Conservation (phyloP, 64 coral and sea anemone genomes). For the Exaiptasia diaphana region DNA sequence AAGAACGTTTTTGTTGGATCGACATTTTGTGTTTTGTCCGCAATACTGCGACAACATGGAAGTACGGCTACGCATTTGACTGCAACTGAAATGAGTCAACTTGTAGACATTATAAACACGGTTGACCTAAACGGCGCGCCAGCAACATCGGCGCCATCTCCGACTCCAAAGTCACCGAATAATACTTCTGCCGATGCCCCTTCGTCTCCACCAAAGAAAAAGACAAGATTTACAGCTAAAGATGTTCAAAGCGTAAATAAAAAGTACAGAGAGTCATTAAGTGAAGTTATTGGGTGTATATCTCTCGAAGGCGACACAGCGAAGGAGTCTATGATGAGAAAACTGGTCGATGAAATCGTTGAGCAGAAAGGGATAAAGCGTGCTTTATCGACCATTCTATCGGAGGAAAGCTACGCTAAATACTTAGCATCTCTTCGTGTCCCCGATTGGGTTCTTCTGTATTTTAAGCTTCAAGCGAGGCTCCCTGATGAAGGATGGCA, state of each 20-base stretch:
- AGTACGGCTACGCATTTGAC: neutral
- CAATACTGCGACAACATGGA: neutral
- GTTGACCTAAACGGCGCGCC: neutral
- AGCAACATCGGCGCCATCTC: neutral
- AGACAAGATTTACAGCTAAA: neutral
- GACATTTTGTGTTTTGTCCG: neutral
- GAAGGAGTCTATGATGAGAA: neutral
- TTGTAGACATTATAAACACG: neutral
- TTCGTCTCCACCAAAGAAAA: neutral
- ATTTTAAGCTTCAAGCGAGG: neutral
- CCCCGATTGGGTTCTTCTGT: neutral
- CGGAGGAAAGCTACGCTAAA: neutral
- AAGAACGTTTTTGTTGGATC: neutral
- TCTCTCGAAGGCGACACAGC: neutral
- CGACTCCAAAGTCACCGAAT: too few relatives aligned
- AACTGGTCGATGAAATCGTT: neutral
- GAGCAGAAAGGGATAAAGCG: neutral
- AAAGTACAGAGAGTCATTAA: neutral
- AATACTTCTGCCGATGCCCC: too few relatives aligned
- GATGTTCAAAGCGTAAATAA: neutral
- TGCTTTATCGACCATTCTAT: neutral
- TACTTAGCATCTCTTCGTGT: neutral
- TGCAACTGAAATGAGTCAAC: neutral
- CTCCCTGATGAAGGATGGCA: constrained; percentile 12
- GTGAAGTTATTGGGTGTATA: neutral